Percentiles rank a stretch among this genome's conserved stretches.
Conservation (phyloP, 1,140 invertebrate genomes). For the Apis mellifera region Amel_HAv3.1 CM009934.2:3882001-3882500, state of each 20-base stretch:
- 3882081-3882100: not conserved
- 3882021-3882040: not conserved
- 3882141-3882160: not conserved
- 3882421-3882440: constrained; percentile 12
- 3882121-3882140: not conserved
- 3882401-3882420: constrained; percentile 53
- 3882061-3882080: not conserved
- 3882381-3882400: constrained; percentile 71
- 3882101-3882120: too few species aligned
- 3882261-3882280: not conserved
- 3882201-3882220: too few species aligned
- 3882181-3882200: not conserved
- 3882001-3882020: constrained; percentile 46
- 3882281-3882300: constrained; percentile 24
- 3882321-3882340: constrained; percentile 77
- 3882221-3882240: too few species aligned
- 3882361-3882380: constrained; percentile 82
- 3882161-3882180: not conserved
- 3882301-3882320: constrained; percentile 70
- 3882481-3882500: constrained; percentile 19
- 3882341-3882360: constrained; percentile 74
- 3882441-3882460: constrained; percentile 48
- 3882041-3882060: constrained; percentile 5
- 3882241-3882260: not conserved
- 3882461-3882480: constrained; percentile 41